Evolutionary conservation across 2,888 invertebrate species (phyloP).

Genomic region (Bombylius discolor): DNA sequence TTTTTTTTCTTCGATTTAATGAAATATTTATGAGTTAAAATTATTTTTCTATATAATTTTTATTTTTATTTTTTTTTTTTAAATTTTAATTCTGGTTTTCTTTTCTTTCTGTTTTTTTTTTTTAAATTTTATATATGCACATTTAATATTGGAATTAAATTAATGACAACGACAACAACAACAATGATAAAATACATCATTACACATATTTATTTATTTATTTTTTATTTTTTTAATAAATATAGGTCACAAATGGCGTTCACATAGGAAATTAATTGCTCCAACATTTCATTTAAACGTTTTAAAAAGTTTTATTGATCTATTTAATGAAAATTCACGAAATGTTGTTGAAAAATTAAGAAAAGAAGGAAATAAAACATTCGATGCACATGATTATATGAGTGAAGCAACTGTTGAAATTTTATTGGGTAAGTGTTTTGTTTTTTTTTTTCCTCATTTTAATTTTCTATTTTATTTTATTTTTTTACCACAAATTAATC

Average conservation of each 20-base stretch:
- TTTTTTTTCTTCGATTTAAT: background rate
- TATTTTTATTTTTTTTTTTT: no score
- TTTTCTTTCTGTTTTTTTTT: no score
- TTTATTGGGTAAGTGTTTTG: constrained; percentile 47
- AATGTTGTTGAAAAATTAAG: constrained; percentile 60
- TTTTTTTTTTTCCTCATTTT: background rate
- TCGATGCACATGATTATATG: constrained; percentile 74
- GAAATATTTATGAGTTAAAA: background rate
- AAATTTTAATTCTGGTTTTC: no score
- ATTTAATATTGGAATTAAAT: no score
- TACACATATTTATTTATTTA: no score
- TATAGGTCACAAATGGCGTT: constrained; percentile 71
- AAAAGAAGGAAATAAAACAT: constrained; percentile 51
- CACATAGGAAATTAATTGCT: constrained; percentile 73
- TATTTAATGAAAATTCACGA: constrained; percentile 71
- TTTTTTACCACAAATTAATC: no score
- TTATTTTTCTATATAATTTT: no score
- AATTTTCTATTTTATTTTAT: no score
- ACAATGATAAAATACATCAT: no score
- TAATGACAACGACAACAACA: no score
- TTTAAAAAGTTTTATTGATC: constrained; percentile 70
- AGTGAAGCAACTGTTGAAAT: constrained; percentile 76
- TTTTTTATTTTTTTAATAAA: background rate
- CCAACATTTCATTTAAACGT: constrained; percentile 82
- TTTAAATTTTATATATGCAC: no score